Conservation (phyloP, 2,888 invertebrate genomes). For the Amblyteles armatorius region DNA sequence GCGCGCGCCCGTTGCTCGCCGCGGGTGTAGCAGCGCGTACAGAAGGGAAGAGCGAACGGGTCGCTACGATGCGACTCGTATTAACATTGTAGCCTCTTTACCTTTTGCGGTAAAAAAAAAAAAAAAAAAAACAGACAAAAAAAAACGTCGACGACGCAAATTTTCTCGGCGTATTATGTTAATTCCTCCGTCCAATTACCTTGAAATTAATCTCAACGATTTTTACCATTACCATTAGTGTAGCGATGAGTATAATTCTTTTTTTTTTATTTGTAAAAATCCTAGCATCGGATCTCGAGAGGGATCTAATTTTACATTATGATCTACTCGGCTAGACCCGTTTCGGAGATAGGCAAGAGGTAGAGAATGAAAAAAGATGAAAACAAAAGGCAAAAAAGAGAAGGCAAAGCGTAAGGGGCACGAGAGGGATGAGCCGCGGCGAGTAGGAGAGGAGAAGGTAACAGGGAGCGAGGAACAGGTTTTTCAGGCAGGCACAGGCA, state of each 20-base stretch:
- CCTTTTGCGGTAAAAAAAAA: not conserved
- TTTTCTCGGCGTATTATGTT: constrained; percentile 1
- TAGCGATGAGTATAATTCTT: not conserved
- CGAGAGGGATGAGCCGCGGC: constrained; percentile 8
- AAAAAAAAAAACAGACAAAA: no score
- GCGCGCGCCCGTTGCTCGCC: constrained; percentile 53
- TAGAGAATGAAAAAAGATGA: constrained; percentile 51
- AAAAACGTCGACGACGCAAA: not conserved
- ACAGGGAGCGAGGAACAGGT: constrained; percentile 77
- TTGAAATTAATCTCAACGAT: not conserved
- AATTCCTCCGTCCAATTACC: not conserved
- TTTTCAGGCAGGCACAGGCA: constrained; percentile 76
- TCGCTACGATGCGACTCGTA: constrained; percentile 52
- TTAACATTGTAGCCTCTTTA: constrained; percentile 55
- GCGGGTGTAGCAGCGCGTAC: constrained; percentile 17
- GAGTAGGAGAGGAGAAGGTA: constrained; percentile 54
- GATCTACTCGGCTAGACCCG: constrained; percentile 3
- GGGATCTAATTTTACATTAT: constrained; percentile 8
- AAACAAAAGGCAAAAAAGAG: constrained; percentile 27
- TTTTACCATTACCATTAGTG: not conserved
- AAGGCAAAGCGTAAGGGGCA: not conserved
- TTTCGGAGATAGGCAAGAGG: constrained; percentile 32
- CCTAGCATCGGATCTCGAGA: not conserved
- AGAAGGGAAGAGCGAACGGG: constrained; percentile 52
- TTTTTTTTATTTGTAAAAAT: not conserved